phyloP scores from a whole-genome alignment of 2,113 vertebrate genomes.

The Sardina pilchardus region DNA sequence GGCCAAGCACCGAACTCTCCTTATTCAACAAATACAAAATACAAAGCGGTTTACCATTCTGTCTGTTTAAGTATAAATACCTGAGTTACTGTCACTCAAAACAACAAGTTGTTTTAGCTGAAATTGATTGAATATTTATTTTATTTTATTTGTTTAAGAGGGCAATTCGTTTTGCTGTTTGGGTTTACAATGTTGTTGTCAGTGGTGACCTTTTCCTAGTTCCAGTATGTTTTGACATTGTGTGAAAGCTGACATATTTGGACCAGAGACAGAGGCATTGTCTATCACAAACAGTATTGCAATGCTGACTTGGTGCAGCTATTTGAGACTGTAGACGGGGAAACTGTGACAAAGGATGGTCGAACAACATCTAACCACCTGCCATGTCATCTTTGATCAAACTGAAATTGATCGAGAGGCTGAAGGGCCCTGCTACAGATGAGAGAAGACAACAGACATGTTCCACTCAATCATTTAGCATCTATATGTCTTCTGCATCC shows the following conservation, averaged over 20 bases:
- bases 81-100: too few species aligned
- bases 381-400: slow-evolving; percentile 33
- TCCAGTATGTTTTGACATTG: background rate
- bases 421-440: slow-evolving; percentile 32
- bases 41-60: too few species aligned
- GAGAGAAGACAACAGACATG: slow-evolving; percentile 30
- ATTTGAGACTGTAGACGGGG: background rate
- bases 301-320: background rate
- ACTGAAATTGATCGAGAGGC: slow-evolving; percentile 42
- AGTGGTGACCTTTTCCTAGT: slow-evolving; percentile 25
- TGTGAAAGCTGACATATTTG: slow-evolving; percentile 2
- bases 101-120: too few species aligned
- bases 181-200: background rate
- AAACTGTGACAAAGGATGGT: background rate
- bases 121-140: too few species aligned
- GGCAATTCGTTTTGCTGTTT: too few species aligned
- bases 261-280: background rate
- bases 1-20: too few species aligned
- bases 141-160: too few species aligned
- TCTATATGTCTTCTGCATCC: background rate
- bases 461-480: slow-evolving; percentile 43
- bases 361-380: slow-evolving; percentile 5
- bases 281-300: background rate
- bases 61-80: too few species aligned
- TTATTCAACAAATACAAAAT: too few species aligned